Evolutionary conservation across 2,113 vertebrate species (phyloP).

Genomic region (Ciconia maguari): DNA sequence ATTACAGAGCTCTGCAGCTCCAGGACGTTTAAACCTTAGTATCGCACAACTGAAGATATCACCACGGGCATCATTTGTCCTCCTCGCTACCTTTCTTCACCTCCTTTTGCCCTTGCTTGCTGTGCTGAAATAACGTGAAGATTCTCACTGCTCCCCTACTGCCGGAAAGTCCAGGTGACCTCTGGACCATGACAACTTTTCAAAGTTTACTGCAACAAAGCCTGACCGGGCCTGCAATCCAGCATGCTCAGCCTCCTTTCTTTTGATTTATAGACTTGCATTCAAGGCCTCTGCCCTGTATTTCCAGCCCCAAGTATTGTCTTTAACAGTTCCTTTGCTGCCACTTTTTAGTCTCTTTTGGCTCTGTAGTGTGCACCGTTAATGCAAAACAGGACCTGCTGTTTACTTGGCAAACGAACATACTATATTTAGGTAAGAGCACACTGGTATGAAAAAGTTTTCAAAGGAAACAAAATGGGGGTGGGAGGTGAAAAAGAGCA

Average conservation of each 20-base stretch:
- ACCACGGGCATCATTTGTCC: not conserved
- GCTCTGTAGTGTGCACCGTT: not conserved
- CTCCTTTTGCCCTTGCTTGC: not conserved
- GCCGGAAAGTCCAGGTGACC: not conserved
- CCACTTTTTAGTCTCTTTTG: not conserved
- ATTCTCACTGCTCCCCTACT: not conserved
- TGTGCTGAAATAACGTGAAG: fast-evolving
- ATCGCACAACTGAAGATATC: not conserved
- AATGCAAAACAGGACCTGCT: not conserved
- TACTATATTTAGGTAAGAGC: not conserved
- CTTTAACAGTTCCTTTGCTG: not conserved
- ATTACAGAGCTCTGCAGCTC: not conserved
- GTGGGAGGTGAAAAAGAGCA: not conserved
- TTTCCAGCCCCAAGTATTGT: not conserved
- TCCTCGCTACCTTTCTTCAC: not conserved
- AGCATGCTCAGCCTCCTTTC: not conserved
- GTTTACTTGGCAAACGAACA: not conserved
- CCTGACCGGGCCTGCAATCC: not conserved
- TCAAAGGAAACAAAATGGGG: not conserved
- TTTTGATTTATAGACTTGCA: fast-evolving
- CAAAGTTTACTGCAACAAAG: not conserved
- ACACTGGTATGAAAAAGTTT: not conserved
- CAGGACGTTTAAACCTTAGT: not conserved
- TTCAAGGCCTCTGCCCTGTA: not conserved
- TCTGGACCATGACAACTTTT: not conserved